Evolutionary conservation across 2,113 vertebrate genomes (phyloP).

Genomic region (Chunga burmeisteri): DNA sequence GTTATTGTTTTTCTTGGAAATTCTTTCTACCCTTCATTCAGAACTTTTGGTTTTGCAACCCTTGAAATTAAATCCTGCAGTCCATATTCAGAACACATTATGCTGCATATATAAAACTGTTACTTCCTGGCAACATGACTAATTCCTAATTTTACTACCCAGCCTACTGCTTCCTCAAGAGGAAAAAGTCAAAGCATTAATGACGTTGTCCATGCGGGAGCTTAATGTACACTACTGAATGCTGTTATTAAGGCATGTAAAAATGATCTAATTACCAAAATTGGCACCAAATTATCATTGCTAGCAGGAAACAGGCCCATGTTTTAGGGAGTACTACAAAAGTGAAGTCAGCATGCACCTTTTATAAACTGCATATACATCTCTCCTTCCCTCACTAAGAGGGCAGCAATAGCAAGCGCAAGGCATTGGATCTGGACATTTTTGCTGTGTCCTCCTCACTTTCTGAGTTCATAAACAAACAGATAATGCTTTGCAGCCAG

Average conservation of each 20-base stretch:
- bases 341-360: not conserved
- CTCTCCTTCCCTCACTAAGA: not conserved
- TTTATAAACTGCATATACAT: not conserved
- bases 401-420: not conserved
- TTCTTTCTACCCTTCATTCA: not conserved
- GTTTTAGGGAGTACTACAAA: not conserved
- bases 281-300: not conserved
- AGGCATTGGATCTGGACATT: accelerated
- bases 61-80: not conserved
- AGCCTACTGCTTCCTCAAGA: not conserved
- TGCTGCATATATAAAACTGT: not conserved
- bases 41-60: not conserved
- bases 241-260: not conserved
- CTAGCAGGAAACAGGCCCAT: not conserved
- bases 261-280: conserved; percentile 34
- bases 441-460: not conserved
- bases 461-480: not conserved
- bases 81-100: not conserved
- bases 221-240: not conserved
- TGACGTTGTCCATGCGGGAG: not conserved
- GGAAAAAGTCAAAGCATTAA: conserved; percentile 22
- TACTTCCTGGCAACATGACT: conserved; percentile 16
- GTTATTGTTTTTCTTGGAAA: not conserved
- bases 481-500: not conserved
- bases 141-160: conserved; percentile 34